Conservation (phyloP, 2,113 vertebrate species). For the Carassius gibelio region DNA sequence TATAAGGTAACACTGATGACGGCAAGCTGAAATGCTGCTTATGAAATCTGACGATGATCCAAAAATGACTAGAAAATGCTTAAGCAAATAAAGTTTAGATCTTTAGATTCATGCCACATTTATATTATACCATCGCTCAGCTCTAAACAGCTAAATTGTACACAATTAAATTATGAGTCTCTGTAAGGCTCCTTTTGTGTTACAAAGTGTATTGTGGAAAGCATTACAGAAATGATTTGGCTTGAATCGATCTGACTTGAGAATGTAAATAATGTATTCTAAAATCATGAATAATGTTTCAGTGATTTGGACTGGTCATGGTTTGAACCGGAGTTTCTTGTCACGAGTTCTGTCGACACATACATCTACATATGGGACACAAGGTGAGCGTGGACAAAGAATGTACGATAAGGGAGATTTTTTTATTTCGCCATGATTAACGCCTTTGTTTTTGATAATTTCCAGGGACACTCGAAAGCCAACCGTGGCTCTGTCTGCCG, state of each 20-base stretch:
- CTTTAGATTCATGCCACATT: not conserved
- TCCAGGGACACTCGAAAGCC: conserved; percentile 94
- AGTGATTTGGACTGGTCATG: conserved; percentile 98
- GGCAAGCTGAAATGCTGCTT: not conserved
- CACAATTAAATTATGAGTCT: not conserved
- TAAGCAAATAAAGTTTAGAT: not conserved
- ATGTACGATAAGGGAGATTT: not conserved
- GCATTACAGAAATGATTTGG: no score
- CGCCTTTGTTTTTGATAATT: conserved; percentile 44
- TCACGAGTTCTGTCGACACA: conserved; percentile 97
- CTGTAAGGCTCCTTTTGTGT: not conserved
- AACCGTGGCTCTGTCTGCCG: conserved; percentile 87
- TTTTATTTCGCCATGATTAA: not conserved
- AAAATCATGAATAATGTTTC: conserved; percentile 13
- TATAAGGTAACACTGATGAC: conserved; percentile 82
- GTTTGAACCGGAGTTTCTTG: conserved; percentile 91
- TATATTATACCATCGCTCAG: not conserved
- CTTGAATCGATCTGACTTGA: no score
- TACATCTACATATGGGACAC: conserved; percentile 99
- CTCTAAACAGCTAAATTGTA: not conserved
- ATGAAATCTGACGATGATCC: not conserved
- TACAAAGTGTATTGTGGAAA: not conserved
- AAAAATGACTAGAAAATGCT: not conserved
- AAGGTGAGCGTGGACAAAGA: conserved; percentile 78
- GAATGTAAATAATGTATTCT: not conserved